Evolutionary conservation across 2,888 invertebrate genomes (phyloP), one percentile per base, ranked within the genome.

Genomic region (Drosophila longiperda): DNA sequence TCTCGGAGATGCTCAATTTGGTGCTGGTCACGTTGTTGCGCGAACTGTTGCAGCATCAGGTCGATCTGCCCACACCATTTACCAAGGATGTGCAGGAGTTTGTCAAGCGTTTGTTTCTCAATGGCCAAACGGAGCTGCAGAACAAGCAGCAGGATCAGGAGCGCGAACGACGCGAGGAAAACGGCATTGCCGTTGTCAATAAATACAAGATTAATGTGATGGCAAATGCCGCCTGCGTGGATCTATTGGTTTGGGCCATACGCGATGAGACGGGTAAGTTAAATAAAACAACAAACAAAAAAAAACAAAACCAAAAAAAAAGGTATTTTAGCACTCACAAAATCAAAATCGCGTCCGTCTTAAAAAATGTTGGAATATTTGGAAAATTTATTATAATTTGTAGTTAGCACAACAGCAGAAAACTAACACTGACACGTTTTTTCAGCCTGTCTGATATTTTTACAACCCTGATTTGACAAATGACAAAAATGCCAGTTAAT

Each of bases 161-260:
- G 90, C 94, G 95, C 36, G 97, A 98, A 90, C 96, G 97, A 81
- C 94, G 96, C 15, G 97, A 97, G 89, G 96, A 95, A 69, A 97
- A 97, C 92, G 95, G 96, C 1, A 89, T 91, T 40, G 87, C 91
- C 0, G 95, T 96, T 0, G 96, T 98, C 3, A 97, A 98, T 93
- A 97, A 97, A 92, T 98, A 98, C 92, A 98, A 98, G 94, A 96
- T 98, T 42, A 98, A 98, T 90, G 98, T 99, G 0, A 98, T 98
- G 96, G 98, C 98, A 0, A 99, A 99, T 93, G 98, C 99, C 0
- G 98, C 98, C 1, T 99, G 99, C 91, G 98, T 99, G 0, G 99
- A 99, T 93, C 94, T 99, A 9, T 94, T 99, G 2, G 99, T 99
- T 36, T 99, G 99, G 99, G 98, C 99, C 1, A 98, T 99, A 80